Evolutionary conservation across 1,140 invertebrate species (phyloP).

Genomic region (Ceratina japonica): DNA sequence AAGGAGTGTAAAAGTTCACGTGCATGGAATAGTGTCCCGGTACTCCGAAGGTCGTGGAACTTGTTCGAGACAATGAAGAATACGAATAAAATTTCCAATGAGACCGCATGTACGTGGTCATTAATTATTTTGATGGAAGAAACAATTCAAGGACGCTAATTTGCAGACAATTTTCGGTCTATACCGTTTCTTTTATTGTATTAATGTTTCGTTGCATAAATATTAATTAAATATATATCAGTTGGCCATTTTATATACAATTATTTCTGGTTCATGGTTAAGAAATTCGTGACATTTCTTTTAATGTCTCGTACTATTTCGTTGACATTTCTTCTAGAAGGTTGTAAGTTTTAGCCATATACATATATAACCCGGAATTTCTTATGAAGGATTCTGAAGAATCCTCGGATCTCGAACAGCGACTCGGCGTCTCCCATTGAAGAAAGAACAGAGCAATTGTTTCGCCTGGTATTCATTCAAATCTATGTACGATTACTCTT

Average conservation of each 20-base stretch:
- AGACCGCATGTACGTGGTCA: background rate
- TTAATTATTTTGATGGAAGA: background rate
- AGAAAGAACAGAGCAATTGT: background rate
- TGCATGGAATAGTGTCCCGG: background rate
- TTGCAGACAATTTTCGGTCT: background rate
- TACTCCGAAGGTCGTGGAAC: slow-evolving; percentile 26
- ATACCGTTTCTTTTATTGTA: no score
- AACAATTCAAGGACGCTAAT: slow-evolving; percentile 16
- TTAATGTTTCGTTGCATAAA: no score
- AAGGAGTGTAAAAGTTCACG: background rate
- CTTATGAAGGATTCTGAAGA: background rate
- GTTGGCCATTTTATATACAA: no score
- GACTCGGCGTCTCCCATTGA: no score
- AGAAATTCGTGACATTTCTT: no score
- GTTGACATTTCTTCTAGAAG: no score
- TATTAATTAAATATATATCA: no score
- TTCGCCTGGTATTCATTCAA: background rate
- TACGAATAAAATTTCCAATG: slow-evolving; percentile 17
- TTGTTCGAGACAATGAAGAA: slow-evolving; percentile 3
- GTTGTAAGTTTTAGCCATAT: no score
- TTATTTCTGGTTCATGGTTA: no score
- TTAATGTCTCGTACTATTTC: no score
- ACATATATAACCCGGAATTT: background rate
- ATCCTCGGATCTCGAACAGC: background rate
- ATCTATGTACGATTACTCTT: background rate